Conservation (phyloP, 2,113 vertebrate species). For the Phaethon lepturus region DNA sequence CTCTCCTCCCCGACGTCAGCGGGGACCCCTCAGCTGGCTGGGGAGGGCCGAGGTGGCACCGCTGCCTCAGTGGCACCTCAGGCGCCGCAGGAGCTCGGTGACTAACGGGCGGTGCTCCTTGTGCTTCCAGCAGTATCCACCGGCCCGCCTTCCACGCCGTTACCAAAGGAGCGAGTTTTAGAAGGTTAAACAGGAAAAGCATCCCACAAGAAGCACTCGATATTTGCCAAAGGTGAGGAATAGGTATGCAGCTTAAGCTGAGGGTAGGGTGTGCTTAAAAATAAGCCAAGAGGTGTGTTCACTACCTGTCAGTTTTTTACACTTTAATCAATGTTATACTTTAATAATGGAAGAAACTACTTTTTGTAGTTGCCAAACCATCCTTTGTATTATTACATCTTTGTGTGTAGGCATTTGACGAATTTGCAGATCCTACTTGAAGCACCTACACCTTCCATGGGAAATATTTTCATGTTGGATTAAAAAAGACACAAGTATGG, state of each 20-base stretch:
- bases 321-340: background rate
- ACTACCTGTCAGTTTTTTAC: background rate
- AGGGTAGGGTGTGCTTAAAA: background rate
- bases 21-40: background rate
- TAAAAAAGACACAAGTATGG: background rate
- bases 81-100: rapidly evolving
- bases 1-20: background rate
- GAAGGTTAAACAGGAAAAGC: background rate
- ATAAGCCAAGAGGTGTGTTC: rapidly evolving
- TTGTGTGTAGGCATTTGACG: background rate
- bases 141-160: rapidly evolving
- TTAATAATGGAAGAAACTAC: background rate
- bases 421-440: background rate
- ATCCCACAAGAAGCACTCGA: rapidly evolving
- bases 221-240: background rate
- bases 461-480: background rate
- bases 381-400: background rate
- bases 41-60: background rate
- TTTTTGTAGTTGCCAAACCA: background rate
- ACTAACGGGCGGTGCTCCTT: background rate
- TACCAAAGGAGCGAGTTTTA: rapidly evolving
- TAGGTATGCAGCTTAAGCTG: rapidly evolving
- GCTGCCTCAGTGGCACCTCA: background rate
- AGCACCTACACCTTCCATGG: background rate
- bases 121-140: background rate